phyloP scores from a whole-genome alignment of 2,888 invertebrate genomes.

The Tenthredo amoena region DNA sequence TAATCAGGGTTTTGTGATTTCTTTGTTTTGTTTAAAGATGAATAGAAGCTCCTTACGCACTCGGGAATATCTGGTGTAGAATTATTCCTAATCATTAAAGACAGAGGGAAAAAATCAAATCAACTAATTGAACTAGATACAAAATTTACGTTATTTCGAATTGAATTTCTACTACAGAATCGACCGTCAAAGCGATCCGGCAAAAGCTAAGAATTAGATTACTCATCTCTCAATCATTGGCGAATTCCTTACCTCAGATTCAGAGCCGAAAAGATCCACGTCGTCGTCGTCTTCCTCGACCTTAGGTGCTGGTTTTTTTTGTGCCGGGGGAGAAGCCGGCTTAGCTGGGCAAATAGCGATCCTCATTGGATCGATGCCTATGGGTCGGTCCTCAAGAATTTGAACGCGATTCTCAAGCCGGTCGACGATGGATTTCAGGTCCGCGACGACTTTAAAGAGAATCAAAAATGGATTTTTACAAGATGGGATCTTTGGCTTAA shows the following conservation, averaged over 20 bases:
- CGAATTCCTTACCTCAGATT: constrained; percentile 82
- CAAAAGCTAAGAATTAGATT: constrained; percentile 31
- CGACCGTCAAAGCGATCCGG: background rate
- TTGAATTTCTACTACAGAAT: background rate
- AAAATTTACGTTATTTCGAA: background rate
- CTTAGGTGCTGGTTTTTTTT: constrained; percentile 63
- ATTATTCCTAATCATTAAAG: constrained; percentile 23
- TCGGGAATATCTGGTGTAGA: constrained; percentile 54
- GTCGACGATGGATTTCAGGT: constrained; percentile 71
- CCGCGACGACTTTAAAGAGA: constrained; percentile 67
- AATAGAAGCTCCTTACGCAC: constrained; percentile 9
- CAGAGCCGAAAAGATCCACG: constrained; percentile 90
- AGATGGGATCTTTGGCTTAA: background rate
- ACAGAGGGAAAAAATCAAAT: constrained; percentile 46
- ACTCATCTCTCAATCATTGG: background rate
- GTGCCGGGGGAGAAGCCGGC: constrained; percentile 68
- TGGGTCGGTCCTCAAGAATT: constrained; percentile 67
- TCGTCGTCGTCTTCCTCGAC: constrained; percentile 85
- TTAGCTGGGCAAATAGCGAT: constrained; percentile 73
- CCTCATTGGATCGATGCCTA: constrained; percentile 56
- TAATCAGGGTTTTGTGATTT: background rate
- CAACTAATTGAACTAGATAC: constrained; percentile 39
- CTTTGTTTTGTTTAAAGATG: background rate
- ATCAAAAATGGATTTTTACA: background rate
- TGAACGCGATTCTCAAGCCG: constrained; percentile 74